Evolutionary conservation across 2,113 vertebrate genomes (phyloP).

Genomic region (Clinocottus analis): DNA sequence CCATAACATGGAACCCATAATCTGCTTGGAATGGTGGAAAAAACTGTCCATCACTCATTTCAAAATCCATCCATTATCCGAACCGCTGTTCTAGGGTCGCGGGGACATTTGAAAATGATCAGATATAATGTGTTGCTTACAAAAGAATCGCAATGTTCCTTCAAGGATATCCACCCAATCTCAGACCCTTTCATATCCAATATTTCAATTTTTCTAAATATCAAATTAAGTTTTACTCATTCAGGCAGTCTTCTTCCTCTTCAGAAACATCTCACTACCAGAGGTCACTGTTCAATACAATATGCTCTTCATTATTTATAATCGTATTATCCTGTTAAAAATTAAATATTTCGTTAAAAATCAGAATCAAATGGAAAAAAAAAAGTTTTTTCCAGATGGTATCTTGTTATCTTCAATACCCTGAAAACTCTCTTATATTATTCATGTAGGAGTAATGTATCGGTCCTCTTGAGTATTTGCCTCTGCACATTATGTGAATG

Average conservation of each 20-base stretch:
- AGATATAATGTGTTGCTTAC: neutral
- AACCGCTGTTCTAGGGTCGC: too few relatives aligned
- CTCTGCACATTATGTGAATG: neutral
- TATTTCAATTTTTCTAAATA: neutral
- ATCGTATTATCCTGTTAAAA: neutral
- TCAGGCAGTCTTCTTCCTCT: neutral
- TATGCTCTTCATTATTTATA: neutral
- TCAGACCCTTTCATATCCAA: neutral
- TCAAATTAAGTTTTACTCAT: neutral
- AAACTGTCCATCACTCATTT: neutral
- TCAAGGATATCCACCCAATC: neutral
- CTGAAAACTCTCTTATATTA: neutral
- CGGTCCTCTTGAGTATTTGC: neutral
- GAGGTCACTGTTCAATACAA: neutral
- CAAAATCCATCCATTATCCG: too few relatives aligned
- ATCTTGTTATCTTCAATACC: neutral
- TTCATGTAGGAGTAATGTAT: neutral
- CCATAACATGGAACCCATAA: neutral
- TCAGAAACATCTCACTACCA: neutral
- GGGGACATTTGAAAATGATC: constrained; percentile 7
- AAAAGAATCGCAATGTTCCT: neutral
- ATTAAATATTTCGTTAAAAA: neutral
- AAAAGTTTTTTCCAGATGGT: neutral
- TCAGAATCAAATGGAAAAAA: neutral
- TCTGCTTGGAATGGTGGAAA: neutral